Percentiles rank a stretch among this genome's conserved stretches.
Evolutionary conservation across 2,113 vertebrate species (phyloP).

Genomic region (Ceyx margarethae): DNA sequence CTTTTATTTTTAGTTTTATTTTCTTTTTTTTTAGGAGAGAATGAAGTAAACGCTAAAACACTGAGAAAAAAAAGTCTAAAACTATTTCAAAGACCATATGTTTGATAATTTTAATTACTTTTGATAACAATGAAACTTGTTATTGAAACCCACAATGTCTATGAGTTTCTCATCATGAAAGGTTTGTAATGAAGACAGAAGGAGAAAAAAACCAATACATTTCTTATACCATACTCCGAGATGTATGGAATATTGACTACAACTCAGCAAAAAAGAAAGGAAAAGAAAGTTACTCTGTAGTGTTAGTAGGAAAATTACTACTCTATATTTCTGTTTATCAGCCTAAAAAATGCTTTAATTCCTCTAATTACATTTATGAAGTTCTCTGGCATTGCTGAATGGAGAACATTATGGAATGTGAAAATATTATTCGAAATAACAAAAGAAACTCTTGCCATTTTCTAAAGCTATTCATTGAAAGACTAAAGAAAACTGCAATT

Average conservation of each 20-base stretch:
- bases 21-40: too few relatives aligned
- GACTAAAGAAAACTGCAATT: background rate
- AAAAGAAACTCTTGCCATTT: background rate
- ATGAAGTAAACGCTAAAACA: too few relatives aligned
- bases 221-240: background rate
- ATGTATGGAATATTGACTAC: background rate
- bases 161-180: background rate
- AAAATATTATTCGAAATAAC: background rate
- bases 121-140: background rate
- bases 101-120: background rate
- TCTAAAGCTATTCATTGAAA: background rate
- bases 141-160: background rate
- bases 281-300: background rate
- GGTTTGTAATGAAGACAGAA: background rate
- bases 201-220: background rate
- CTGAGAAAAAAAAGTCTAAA: too few relatives aligned
- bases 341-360: background rate
- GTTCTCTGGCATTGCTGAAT: background rate
- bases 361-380: background rate
- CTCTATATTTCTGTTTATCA: background rate
- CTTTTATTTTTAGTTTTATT: too few relatives aligned
- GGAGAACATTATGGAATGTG: background rate
- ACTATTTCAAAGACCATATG: background rate
- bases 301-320: background rate
- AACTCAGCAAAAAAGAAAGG: background rate